These are phyloP conservation scores for human (Homo sapiens) DNA, from an alignment of 2,113 vertebrate genomes.

Conservation along the genomic window DNA sequence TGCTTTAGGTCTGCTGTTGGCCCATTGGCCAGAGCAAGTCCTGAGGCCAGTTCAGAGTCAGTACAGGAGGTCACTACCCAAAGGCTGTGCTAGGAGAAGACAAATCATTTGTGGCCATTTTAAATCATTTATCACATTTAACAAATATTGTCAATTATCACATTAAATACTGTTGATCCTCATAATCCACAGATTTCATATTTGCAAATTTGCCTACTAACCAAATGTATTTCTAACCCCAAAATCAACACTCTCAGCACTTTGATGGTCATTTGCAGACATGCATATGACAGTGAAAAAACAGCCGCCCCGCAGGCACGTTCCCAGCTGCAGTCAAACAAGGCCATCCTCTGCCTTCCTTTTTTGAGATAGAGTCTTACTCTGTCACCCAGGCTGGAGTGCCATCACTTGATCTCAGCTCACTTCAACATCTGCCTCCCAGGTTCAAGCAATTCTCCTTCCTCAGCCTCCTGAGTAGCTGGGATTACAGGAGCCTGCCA, in stretches of 20 bases:
- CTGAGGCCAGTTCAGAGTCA: not conserved
- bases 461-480: no score
- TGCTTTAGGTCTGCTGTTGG: not conserved
- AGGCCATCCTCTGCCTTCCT: no score
- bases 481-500: no score
- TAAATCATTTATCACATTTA: not conserved
- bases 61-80: no score
- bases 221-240: not conserved
- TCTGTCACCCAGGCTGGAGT: no score
- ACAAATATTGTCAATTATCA: no score
- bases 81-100: not conserved
- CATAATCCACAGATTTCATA: not conserved
- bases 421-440: no score
- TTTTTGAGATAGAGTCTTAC: no score
- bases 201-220: not conserved
- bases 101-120: not conserved
- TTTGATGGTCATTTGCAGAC: not conserved
- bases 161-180: not conserved
- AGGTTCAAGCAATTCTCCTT: no score
- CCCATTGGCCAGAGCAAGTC: not conserved
- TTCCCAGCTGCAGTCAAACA: not conserved
- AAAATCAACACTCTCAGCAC: not conserved
- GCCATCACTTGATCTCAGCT: no score
- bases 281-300: not conserved
- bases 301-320: fast-evolving